Evolutionary conservation across 2,113 vertebrate genomes (phyloP).

Genomic region (Rissa tridactyla): DNA sequence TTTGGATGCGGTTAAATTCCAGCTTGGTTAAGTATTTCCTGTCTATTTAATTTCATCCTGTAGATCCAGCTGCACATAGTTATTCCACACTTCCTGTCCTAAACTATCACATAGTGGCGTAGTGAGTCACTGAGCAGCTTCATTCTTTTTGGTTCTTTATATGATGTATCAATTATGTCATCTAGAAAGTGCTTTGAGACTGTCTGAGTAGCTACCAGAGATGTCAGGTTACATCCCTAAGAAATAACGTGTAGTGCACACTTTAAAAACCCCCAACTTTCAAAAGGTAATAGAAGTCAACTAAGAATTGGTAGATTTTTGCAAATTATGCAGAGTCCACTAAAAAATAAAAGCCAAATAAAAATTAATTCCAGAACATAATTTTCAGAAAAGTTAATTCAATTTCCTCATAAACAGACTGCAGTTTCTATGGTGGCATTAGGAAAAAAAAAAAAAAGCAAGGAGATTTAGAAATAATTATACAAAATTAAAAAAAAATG

Average conservation of each 20-base stretch:
- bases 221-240: background rate
- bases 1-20: conserved; percentile 64
- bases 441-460: background rate
- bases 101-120: conserved; percentile 36
- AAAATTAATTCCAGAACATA: background rate
- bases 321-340: background rate
- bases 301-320: background rate
- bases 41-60: conserved; percentile 58
- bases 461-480: too few relatives aligned
- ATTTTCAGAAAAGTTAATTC: background rate
- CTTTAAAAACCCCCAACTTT: accelerated
- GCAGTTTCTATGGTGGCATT: background rate
- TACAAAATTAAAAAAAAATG: background rate
- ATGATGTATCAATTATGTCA: conserved; percentile 21
- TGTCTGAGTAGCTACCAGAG: background rate
- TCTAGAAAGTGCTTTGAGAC: background rate
- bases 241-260: background rate
- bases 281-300: background rate
- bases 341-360: background rate
- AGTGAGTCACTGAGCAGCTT: conserved; percentile 32
- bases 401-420: background rate
- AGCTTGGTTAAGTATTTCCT: conserved; percentile 63
- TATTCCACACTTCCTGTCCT: conserved; percentile 56
- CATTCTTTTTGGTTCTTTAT: background rate
- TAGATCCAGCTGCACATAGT: conserved; percentile 63